A percentile compares a stretch with the other conserved stretches of the same genome.
Evolutionary conservation across 2,113 vertebrate genomes (phyloP).

Genomic region (Oncorhynchus clarkii): DNA sequence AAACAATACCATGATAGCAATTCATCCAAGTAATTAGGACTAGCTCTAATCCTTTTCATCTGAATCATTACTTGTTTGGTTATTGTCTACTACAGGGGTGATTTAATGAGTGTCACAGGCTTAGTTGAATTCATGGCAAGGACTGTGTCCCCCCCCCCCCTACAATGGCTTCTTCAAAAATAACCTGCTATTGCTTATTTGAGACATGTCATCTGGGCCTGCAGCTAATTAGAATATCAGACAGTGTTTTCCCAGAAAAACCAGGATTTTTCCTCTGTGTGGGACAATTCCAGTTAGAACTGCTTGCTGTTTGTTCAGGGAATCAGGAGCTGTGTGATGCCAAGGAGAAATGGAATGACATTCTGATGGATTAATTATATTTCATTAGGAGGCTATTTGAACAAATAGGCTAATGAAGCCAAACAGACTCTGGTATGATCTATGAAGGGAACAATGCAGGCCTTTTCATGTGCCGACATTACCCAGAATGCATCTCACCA

Average conservation of each 20-base stretch:
- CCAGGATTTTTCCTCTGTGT: neutral
- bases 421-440: neutral
- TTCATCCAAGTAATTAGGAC: too few relatives aligned
- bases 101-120: neutral
- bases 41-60: too few relatives aligned
- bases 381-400: slow-evolving; percentile 3
- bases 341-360: neutral
- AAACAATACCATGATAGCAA: neutral
- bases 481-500: neutral
- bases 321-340: slow-evolving; percentile 7
- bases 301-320: slow-evolving; percentile 22
- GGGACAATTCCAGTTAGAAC: neutral
- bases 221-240: slow-evolving; percentile 25
- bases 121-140: neutral
- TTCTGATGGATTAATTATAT: slow-evolving; percentile 2
- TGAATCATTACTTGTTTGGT: too few relatives aligned
- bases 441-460: neutral
- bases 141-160: neutral
- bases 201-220: neutral
- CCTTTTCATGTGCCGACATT: neutral
- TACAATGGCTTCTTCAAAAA: neutral
- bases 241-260: slow-evolving; percentile 19
- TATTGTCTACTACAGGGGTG: too few relatives aligned
- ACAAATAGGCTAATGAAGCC: too few relatives aligned
- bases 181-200: neutral